Conservation (phyloP, 2,888 invertebrate genomes). For the Bombylius discolor region DNA sequence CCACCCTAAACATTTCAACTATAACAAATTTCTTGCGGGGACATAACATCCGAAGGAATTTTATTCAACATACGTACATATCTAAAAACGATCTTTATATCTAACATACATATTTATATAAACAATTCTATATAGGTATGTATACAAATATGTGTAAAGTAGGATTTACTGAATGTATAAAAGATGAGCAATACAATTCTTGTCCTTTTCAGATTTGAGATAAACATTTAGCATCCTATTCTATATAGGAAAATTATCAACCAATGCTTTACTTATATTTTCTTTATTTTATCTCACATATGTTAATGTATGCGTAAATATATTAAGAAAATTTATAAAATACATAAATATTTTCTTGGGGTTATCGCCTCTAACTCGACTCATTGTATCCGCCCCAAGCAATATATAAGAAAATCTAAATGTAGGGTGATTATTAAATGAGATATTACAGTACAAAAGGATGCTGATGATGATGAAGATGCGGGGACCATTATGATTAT, state of each 20-base stretch:
- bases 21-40: neutral
- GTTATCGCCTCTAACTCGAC: slow-evolving; percentile 13
- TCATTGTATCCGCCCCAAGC: slow-evolving; percentile 15
- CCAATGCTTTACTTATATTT: no score
- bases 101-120: no score
- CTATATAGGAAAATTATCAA: no score
- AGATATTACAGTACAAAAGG: neutral
- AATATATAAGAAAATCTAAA: slow-evolving; percentile 6
- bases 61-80: neutral
- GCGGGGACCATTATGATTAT: neutral
- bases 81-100: neutral
- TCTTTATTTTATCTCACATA: no score
- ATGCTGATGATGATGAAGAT: neutral
- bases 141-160: neutral
- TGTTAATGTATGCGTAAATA: no score
- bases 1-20: slow-evolving; percentile 8
- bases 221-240: no score
- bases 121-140: neutral
- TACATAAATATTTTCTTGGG: neutral
- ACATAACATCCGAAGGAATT: neutral
- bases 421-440: neutral
- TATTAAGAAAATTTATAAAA: no score
- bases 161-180: no score
- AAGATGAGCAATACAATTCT: no score
- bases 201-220: no score